Base-by-base conservation (phyloP, 2,888 invertebrate species). In the Nomada ruficornis region DNA sequence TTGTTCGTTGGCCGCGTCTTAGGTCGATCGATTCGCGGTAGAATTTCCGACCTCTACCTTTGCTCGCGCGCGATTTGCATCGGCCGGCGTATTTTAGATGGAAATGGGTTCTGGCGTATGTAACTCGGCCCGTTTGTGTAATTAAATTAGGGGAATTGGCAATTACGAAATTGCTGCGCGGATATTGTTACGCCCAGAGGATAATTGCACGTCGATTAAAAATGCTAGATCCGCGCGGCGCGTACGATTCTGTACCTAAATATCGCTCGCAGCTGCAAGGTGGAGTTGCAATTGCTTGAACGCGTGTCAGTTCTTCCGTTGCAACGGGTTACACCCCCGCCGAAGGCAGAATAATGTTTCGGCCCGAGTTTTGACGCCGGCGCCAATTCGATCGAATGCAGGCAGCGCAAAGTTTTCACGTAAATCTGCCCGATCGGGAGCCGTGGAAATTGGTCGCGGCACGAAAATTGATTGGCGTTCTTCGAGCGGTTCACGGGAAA, bases 61-160 rank as follows among this genome's bases (percentile, higher is more conserved):
- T 10, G 2, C 36, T 11, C 29, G 5, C 15, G 18, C 55, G 10
- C n/a, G 36, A 36, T 15, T 47, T 50, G 13, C 44, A 11, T 26
- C 4, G 65, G 44, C 47, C 29, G 23, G 54, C 47, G 36, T n/a
- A 23, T 50, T 80, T 70, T 26, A 54, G 44, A 54, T 60, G 69
- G 29, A 52, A 65, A 76, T 47, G 47, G 47, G 3, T 13, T 47
- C 13, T 65, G 18, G 36, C 29, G 11, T 50, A n/a, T 59, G 81
- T 64, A 70, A 65, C 59, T 11, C 54, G 82, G 67, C 67, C 59
- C 67, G 74, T 68, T 83, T 82, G 64, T 29, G 71, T 83, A 82
- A 83, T 78, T 82, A 77, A 85, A 82, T 85, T 78, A 76, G 54
- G 74, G 71, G 74, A 77, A 78, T 26, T 73, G 44, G 55, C 64